Base-by-base conservation (phyloP, 2,113 vertebrate genomes). In the Neoarius graeffei region DNA sequence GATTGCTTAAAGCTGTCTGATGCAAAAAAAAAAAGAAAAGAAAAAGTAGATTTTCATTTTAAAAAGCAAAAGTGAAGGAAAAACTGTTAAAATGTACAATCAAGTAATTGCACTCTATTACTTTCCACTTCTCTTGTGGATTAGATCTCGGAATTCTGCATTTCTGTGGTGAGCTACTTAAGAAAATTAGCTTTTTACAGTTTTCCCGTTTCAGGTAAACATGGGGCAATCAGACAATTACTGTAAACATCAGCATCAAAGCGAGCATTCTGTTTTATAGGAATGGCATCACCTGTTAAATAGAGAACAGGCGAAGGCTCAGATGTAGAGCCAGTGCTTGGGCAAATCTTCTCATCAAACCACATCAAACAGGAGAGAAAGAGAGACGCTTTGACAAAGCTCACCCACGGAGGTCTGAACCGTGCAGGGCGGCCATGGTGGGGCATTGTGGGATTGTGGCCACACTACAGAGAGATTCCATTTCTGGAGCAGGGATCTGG, bases 401-500 rank as follows among this genome's bases (percentile, higher is more conserved):
- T 87, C 66, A 66, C 79, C 79, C 86, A 82, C 66, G 79, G 79
- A 87, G 79, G 86, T 87, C 86, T 87, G 54, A 81, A 73, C 54
- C 35, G 66, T 73, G 50, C 79, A 87, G 54, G 66, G 86, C 30
- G 27, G 79, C 59, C 60, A 3, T 87, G 52, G 64, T 60, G 35
- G 64, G 86, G 79, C 64, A 87, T 71, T 87, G 86, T 81, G 79
- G 86, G 66, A 73, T 82, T 71, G 86, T 87, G 77, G 79, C 52
- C 30, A 60, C 66, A 82, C 62, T 87, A 86, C 79, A 87, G 86
- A 87, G 79, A 67, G 64, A 87, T 87, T 87, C 86, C 30, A 60
- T 81, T 80, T 87, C 62, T 81, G 85, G 85, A 79, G 64, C 77
- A 81, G 20, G 5, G n/a, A 86, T 66, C 85, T 54, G 81, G 81